Evolutionary conservation across 2,113 vertebrate species (phyloP), one percentile per base, ranked within the genome.

Genomic region (Microcebus jonahi): DNA sequence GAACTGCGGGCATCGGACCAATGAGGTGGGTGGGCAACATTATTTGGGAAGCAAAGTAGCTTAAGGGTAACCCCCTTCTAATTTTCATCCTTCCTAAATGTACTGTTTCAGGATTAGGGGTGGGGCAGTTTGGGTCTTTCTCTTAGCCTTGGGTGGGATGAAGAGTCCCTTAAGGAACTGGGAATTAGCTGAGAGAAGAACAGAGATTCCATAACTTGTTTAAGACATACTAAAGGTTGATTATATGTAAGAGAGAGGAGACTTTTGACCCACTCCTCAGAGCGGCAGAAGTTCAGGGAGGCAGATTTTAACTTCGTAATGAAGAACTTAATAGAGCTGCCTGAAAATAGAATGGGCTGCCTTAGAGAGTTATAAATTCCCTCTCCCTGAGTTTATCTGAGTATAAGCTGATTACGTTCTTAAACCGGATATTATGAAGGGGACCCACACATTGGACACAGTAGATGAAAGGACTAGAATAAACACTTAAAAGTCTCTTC

Each of bases 1-100:
- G 89, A 98, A 98, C 90, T 99, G 99, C 0, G 99, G 99, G 80
- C 99, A 99, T 96, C 99, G 99, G 76, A 99, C 99, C 31, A 99
- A 99, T 0, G 99, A 99, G 98, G 99, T 99, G 77, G 96, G 98
- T 79, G 61, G 83, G 23, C 48, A 20, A 61, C 11, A 2, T 59
- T 2, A 0, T 59, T 71, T 61, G 50, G 67, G 36, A 71, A n/a
- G 73, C 61, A 82, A 67, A 48, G 25, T 91, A 68, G 53, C 84
- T 82, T 61, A 63, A 85, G 71, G 34, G 5, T 83, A 18, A 71
- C 10, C 15, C n/a, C 9, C 42, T 36, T 42, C 42, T 50, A 53
- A 20, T 23, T 18, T 25, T 15, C 34, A 31, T 34, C 8, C 50
- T 82, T 77, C 15, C 45, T 91, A 53, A 57, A 77, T 45, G 68